These are phyloP conservation scores for Polyodon spathula DNA, from an alignment of 2,113 vertebrate species.

Conservation along the genomic window DNA sequence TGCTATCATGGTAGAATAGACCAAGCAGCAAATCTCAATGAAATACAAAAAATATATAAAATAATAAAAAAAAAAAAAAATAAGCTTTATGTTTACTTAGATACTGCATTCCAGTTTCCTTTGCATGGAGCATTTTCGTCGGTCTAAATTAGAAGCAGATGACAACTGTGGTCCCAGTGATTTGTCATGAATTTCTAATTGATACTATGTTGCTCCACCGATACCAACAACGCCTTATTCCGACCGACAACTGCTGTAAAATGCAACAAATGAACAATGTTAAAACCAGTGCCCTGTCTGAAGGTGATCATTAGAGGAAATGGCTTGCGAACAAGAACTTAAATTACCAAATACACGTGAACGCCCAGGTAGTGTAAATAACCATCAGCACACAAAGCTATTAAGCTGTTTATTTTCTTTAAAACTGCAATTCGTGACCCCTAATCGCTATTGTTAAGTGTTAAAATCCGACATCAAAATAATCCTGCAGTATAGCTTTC, in stretches of 20 bases:
- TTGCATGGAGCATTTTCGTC: constrained; percentile 21
- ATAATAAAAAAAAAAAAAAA: constrained; percentile 14
- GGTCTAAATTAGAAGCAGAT: constrained; percentile 18
- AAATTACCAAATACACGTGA: constrained; percentile 48
- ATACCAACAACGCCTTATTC: constrained; percentile 9
- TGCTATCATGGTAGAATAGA: not conserved
- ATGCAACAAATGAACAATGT: constrained; percentile 16
- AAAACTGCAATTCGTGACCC: not conserved
- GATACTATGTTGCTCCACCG: constrained; percentile 13
- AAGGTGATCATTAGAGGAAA: constrained; percentile 1
- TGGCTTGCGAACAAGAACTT: constrained; percentile 39
- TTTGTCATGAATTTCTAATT: constrained; percentile 20
- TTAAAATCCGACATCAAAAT: constrained; percentile 30
- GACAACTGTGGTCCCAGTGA: constrained; percentile 15
- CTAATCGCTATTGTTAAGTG: not conserved
- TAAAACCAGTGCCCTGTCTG: constrained; percentile 8
- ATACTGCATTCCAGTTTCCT: constrained; percentile 15
- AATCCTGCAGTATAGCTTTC: constrained; percentile 60
- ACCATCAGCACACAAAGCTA: not conserved
- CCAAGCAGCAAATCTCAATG: not conserved
- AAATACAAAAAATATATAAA: not conserved
- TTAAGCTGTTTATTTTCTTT: not conserved
- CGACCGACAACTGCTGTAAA: not conserved
- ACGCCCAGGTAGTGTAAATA: constrained; percentile 48
- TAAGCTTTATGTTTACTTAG: constrained; percentile 15